Evolutionary conservation across 53 echinoderm and acorn worm species (phyloP).

Genomic region (Henricia sp.): DNA sequence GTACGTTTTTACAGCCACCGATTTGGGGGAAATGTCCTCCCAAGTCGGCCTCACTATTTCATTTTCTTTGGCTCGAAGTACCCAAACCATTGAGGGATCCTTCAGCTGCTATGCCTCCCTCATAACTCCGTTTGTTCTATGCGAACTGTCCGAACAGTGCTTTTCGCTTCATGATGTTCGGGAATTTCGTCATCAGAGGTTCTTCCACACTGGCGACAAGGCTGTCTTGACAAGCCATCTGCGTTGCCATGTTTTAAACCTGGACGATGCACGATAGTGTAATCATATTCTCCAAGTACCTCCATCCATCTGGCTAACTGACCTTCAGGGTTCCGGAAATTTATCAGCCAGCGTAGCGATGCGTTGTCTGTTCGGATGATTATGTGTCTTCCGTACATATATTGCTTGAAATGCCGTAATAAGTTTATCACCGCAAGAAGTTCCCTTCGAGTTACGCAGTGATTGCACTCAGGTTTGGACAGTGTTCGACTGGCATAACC

Average conservation of each 20-base stretch:
- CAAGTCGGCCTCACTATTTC: not conserved
- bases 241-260: not conserved
- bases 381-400: not conserved
- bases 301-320: not conserved
- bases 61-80: not conserved
- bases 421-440: not conserved
- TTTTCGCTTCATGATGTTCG: not conserved
- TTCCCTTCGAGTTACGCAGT: not conserved
- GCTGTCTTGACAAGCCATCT: not conserved
- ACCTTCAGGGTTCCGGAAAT: not conserved
- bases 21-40: not conserved
- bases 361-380: not conserved
- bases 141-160: not conserved
- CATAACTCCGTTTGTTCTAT: not conserved
- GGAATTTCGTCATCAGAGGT: not conserved
- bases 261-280: not conserved
- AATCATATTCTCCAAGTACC: not conserved
- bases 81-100: not conserved
- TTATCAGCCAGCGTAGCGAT: not conserved
- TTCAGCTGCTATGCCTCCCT: not conserved
- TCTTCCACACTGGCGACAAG: not conserved
- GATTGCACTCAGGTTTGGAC: not conserved
- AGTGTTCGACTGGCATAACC: not conserved
- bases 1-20: not conserved
- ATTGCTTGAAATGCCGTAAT: not conserved